phyloP scores from a whole-genome alignment of 2,797 vertebrate genomes.

The Staurois parvus region DNA sequence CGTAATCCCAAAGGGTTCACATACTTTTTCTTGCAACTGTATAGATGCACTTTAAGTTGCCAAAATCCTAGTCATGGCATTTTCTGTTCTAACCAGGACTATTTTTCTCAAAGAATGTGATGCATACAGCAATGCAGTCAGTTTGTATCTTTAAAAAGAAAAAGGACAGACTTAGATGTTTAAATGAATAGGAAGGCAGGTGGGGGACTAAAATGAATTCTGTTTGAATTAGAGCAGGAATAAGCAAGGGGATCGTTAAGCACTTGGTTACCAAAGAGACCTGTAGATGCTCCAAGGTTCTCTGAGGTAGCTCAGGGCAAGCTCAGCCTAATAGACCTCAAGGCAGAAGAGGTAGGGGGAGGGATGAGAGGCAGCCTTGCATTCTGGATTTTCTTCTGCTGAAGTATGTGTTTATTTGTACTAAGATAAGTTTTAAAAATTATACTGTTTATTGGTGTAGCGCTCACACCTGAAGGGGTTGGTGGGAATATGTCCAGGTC shows the following conservation, averaged over 20 bases:
- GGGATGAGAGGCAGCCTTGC: neutral
- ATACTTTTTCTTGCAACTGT: no score
- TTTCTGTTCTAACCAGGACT: no score
- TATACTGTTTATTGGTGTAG: no score
- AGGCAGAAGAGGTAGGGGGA: slow-evolving; percentile 13
- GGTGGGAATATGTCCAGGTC: no score
- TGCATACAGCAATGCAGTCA: neutral
- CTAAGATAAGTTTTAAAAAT: no score
- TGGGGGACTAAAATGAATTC: neutral
- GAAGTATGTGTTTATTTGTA: neutral
- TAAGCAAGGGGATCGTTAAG: slow-evolving; percentile 16
- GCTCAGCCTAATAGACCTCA: neutral
- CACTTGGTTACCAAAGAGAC: slow-evolving; percentile 52
- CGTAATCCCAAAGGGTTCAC: no score
- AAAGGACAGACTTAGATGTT: neutral
- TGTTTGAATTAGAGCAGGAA: slow-evolving; percentile 33
- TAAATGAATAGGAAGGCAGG: neutral
- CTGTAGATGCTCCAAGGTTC: slow-evolving; percentile 34
- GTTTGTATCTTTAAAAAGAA: neutral
- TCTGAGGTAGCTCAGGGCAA: slow-evolving; percentile 39
- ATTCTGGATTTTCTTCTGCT: neutral
- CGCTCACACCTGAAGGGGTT: no score
- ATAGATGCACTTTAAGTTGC: no score
- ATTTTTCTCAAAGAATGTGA: no score
- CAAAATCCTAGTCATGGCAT: no score